phyloP scores from a whole-genome alignment of 2,113 vertebrate genomes.

The Camelus dromedarius region DNA sequence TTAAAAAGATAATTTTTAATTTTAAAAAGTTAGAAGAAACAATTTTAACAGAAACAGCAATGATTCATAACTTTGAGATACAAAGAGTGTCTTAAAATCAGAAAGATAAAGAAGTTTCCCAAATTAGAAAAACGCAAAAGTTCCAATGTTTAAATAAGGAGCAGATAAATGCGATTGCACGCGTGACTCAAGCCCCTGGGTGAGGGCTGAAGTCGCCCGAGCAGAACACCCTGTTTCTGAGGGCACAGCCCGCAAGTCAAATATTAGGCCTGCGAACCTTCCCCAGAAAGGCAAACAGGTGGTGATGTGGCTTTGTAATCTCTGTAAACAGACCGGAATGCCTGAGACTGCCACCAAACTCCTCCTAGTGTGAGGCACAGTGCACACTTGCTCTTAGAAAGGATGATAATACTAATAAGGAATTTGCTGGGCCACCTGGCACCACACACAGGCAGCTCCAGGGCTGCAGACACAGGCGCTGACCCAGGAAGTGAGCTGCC shows the following conservation, averaged over 20 bases:
- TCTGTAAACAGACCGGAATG: constrained; percentile 61
- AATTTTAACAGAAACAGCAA: background rate
- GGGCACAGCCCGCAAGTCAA: constrained; percentile 85
- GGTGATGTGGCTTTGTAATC: background rate
- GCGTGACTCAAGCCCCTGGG: background rate
- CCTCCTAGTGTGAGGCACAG: fast-evolving
- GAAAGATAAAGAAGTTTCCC: background rate
- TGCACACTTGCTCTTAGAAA: too few relatives aligned
- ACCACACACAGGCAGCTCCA: fast-evolving
- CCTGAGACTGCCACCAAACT: background rate
- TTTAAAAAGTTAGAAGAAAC: background rate
- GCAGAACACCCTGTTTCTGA: constrained; percentile 63
- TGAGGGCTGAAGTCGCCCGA: background rate
- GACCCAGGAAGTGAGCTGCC: background rate
- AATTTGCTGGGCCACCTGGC: too few relatives aligned
- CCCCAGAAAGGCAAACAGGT: constrained; percentile 86
- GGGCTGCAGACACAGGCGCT: background rate
- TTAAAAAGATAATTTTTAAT: background rate
- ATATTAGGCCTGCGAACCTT: constrained; percentile 67
- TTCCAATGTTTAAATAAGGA: background rate
- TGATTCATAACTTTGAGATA: background rate
- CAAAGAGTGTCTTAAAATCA: background rate
- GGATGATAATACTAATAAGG: background rate
- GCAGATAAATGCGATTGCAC: background rate
- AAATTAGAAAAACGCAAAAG: background rate